Evolutionary conservation across 2,113 vertebrate genomes (phyloP), one percentile per base, ranked within the genome.

Genomic region (Aphyosemion australe): DNA sequence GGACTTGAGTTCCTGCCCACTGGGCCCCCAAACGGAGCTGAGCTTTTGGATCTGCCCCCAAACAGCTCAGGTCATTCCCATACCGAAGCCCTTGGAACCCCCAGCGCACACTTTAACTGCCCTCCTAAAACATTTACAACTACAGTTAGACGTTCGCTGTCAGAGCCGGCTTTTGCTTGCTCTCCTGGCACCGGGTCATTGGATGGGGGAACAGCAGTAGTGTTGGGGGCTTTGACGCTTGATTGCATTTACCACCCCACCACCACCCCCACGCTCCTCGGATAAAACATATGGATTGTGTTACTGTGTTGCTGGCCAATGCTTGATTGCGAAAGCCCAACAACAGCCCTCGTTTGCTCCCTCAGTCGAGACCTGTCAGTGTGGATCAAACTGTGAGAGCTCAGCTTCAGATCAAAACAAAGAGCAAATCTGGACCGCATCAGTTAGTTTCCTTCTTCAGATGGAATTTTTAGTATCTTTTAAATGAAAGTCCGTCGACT

Each of bases 61-160:
- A 83, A 71, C 85, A 69, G 74, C 76, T 32, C 81, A 69, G 85
- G 84, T 90, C 85, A 84, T 79, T 83, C 85, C 73, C 67, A 83
- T 84, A 69, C 75, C 21, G 66, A 71, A 65, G 49, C 57, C 82
- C 78, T 47, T 48, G 50, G 71, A 82, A 78, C 77, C 61, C 80
- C 82, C 68, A 61, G 74, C 53, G 58, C 71, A 76, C 80, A 65
- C 49, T 89, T 92, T 90, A 91, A 89, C 89, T 77, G 72, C 74
- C 53, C 82, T 88, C 79, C 89, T 91, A 89, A 92, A 92, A 91
- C 89, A 91, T 91, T 92, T 89, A 89, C 84, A 87, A 84, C 79
- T 78, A 84, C 89, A 85, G 74, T 84, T 83, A 88, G 86, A 89
- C 84, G 77, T 87, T 81, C 75, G 78, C 64, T 86, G 86, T 88